Evolutionary conservation across 2,888 invertebrate species (phyloP), one percentile per base, ranked within the genome.

Genomic region (Argyra leucocephala): DNA sequence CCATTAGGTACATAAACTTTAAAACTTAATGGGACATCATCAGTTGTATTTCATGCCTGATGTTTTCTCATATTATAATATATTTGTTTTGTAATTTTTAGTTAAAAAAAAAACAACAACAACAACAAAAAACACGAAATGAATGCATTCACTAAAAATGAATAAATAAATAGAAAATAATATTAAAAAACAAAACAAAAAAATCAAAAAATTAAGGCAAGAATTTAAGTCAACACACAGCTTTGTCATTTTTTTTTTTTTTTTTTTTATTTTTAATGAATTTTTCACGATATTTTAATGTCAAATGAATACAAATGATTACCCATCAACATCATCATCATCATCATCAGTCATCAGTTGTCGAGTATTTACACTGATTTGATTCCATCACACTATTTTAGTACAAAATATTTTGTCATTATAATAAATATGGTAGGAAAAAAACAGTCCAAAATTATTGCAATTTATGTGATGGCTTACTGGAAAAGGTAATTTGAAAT

Each of bases 21-120:
- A 59, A 23, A 22, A 59, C 59, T 59, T 59, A 59, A 59, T 59
- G 59, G 59, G 59, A 59, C 23, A 23, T 59, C 59, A 59, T 48
- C 48, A 48, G 48, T 48, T 3, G 48, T 48, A 48, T 48, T 48
- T 48, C 15, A 48, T 12, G 48, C 15, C 48, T 48, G 48, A 48
- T 48, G 48, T 48, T 48, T 48, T 48, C n/a, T 48, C n/a, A 15
- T 15, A 18, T n/a, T 48, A 18, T 15, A 31, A 31, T 31, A 10
- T 31, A 6, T 31, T 31, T 2, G 31, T 31, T 31, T 31, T 31
- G 3, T 31, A 6, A 6, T 31, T 31, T 31, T 31, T 31, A 10
- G 7, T 31, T 31, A 31, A 31, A 31, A 10, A 31, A 12, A 31
- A 31, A 12, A n/a, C n/a, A n/a, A n/a, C n/a, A n/a, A n/a, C n/a